Conservation (phyloP, 2,797 vertebrate species). For the Peromyscus aztecus region DNA sequence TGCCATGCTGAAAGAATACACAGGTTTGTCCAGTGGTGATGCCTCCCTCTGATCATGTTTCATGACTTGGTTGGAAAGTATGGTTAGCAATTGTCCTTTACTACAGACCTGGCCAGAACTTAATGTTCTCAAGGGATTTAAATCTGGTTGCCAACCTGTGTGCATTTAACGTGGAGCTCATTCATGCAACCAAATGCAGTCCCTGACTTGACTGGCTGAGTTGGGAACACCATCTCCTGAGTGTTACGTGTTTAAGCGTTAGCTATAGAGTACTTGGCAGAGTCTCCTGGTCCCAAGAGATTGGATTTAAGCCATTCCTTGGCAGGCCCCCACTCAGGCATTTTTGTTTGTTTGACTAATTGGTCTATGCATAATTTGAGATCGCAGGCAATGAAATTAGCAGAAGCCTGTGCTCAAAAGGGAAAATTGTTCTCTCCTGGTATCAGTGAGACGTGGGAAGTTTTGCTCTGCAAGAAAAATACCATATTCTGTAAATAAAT, state of each 20-base stretch:
- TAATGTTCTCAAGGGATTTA: background rate
- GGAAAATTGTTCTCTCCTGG: conserved; percentile 37
- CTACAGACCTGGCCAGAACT: background rate
- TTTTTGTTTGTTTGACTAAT: conserved; percentile 2
- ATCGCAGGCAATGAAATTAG: conserved; percentile 32
- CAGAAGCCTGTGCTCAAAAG: conserved; percentile 14
- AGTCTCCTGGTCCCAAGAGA: background rate
- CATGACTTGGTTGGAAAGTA: background rate
- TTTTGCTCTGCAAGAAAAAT: conserved; percentile 36
- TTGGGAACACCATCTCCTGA: background rate
- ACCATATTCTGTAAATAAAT: background rate
- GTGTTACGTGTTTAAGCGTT: background rate
- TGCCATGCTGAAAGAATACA: background rate
- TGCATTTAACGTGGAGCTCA: background rate
- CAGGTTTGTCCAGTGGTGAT: background rate
- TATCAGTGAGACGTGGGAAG: conserved; percentile 34
- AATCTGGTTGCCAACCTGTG: background rate
- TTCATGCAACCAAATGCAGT: background rate
- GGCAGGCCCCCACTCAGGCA: background rate
- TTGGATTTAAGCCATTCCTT: background rate
- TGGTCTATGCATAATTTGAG: conserved; percentile 43
- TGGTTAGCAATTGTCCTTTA: conserved; percentile 1
- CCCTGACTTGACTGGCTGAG: background rate
- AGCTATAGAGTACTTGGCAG: background rate
- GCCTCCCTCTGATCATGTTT: background rate